Evolutionary conservation across 2,113 vertebrate genomes (phyloP).

Genomic region (Passer montanus): DNA sequence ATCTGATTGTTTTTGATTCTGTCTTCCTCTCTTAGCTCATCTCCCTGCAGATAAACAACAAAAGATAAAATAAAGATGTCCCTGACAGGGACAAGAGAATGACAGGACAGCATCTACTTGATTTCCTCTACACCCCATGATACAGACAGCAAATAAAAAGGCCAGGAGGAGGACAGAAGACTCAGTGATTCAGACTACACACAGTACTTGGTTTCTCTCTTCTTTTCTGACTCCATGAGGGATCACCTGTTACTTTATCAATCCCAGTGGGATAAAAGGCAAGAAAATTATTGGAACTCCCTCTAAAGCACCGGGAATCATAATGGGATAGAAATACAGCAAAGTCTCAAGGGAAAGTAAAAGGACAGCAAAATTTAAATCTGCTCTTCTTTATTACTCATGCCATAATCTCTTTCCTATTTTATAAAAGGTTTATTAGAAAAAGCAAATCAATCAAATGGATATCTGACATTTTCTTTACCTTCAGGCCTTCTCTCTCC

Average conservation of each 20-base stretch:
- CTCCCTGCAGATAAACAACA: neutral
- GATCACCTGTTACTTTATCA: neutral
- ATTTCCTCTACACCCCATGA: neutral
- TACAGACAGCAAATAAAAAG: neutral
- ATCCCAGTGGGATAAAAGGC: neutral
- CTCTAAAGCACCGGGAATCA: neutral
- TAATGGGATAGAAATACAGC: neutral
- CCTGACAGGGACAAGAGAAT: neutral
- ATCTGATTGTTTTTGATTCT: neutral
- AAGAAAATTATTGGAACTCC: neutral
- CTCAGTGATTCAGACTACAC: neutral
- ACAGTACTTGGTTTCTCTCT: neutral
- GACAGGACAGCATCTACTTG: neutral
- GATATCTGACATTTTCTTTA: neutral
- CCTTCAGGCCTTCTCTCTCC: neutral
- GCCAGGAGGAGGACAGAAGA: neutral
- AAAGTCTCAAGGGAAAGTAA: neutral
- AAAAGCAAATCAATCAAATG: neutral
- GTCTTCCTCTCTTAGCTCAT: neutral
- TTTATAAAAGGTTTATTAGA: neutral
- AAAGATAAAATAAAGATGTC: neutral
- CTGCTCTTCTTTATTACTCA: neutral
- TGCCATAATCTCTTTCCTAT: neutral
- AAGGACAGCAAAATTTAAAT: neutral
- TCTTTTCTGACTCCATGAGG: neutral